Percentiles rank a stretch among this genome's conserved stretches.
Evolutionary conservation across 1,140 invertebrate species (phyloP).

Genomic region (Drosophila subpulchrella): DNA sequence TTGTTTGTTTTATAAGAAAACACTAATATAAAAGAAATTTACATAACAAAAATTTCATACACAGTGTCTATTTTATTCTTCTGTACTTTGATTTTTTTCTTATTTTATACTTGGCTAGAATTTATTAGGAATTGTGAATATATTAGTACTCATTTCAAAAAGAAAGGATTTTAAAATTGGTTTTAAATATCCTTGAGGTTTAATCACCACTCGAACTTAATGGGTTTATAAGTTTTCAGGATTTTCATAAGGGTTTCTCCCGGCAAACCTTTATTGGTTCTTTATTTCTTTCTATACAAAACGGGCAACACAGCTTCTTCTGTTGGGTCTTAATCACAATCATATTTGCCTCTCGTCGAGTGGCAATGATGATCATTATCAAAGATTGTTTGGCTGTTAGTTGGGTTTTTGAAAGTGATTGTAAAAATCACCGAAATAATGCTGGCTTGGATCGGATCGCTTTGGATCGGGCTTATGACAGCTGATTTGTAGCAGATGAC

Average conservation of each 20-base stretch:
- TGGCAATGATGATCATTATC: slow-evolving; percentile 76
- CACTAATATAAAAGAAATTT: background rate
- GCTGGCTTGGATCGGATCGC: slow-evolving; percentile 19
- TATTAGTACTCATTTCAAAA: too few relatives aligned
- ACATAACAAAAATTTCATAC: too few relatives aligned
- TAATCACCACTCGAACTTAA: too few relatives aligned
- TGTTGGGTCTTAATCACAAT: slow-evolving; percentile 19
- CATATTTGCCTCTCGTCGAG: slow-evolving; percentile 12
- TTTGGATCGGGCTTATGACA: slow-evolving; percentile 66
- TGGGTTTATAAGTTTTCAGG: too few relatives aligned
- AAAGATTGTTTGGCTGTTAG: slow-evolving; percentile 43
- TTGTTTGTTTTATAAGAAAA: background rate
- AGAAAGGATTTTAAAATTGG: too few relatives aligned
- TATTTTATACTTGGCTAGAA: too few relatives aligned
- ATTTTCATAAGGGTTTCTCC: background rate
- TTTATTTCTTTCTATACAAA: background rate
- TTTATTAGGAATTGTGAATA: too few relatives aligned
- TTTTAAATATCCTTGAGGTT: too few relatives aligned
- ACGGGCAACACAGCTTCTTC: slow-evolving; percentile 14
- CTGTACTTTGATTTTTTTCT: too few relatives aligned
- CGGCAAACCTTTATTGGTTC: background rate
- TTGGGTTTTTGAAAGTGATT: slow-evolving; percentile 74
- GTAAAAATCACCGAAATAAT: slow-evolving; percentile 61
- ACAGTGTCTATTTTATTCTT: too few relatives aligned
- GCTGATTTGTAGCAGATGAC: slow-evolving; percentile 82